Conservation (phyloP, 2,888 invertebrate genomes). For the Zygaena filipendulae region DNA sequence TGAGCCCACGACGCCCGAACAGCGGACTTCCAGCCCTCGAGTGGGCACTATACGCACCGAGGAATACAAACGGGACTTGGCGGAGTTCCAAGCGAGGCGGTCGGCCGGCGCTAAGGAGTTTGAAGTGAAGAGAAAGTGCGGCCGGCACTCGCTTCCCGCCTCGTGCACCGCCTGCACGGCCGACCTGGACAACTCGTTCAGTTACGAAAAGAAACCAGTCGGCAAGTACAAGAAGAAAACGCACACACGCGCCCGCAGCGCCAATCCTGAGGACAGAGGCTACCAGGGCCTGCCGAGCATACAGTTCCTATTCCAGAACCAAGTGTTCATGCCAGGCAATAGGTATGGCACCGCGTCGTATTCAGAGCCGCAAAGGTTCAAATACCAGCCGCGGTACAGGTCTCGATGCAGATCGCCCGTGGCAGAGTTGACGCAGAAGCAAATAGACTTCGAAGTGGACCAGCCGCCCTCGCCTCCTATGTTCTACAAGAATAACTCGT, state of each 20-base stretch:
- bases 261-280: conserved; percentile 30
- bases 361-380: conserved; percentile 35
- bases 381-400: conserved; percentile 23
- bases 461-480: conserved; percentile 33
- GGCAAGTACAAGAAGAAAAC: conserved; percentile 46
- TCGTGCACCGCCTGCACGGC: conserved; percentile 50
- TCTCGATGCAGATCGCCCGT: conserved; percentile 38
- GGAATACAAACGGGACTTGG: conserved; percentile 56
- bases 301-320: conserved; percentile 61
- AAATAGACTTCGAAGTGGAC: conserved; percentile 35
- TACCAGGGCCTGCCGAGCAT: conserved; percentile 44
- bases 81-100: conserved; percentile 58
- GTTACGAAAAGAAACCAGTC: conserved; percentile 54
- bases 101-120: conserved; percentile 34
- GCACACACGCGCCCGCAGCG: conserved; percentile 32
- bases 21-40: conserved; percentile 21
- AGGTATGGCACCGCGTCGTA: conserved; percentile 30
- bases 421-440: conserved; percentile 32
- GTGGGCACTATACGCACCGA: conserved; percentile 56
- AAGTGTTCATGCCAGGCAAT: conserved; percentile 60
- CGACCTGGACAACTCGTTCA: conserved; percentile 48
- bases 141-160: conserved; percentile 47
- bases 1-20: conserved; percentile 23
- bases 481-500: conserved; percentile 45
- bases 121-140: conserved; percentile 44